Evolutionary conservation across 2,113 vertebrate genomes (phyloP), one percentile per base, ranked within the genome.

Genomic region (Chaenogobius annularis): DNA sequence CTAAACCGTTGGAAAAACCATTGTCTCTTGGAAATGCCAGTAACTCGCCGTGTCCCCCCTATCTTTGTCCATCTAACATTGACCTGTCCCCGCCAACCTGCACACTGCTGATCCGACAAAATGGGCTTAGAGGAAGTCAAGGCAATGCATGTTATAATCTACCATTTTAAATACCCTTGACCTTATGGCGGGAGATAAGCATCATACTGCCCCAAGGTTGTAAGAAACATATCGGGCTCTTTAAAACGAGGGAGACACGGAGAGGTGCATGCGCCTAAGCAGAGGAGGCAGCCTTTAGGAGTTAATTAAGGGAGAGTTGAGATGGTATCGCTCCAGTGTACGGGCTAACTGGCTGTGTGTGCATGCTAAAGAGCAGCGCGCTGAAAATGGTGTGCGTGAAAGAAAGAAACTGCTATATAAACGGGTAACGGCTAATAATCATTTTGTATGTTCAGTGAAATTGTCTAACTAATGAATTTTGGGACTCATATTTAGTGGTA

Each of bases 201-300:
- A 91, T 92, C 89, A 64, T 75, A 75, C 77, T 73, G 80, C 85
- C 58, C 87, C 81, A 91, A 90, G 89, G 88, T 87, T 89, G 89
- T 82, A 74, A 83, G 90, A 73, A 85, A 91, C 20, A 81, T 85
- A 85, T 62, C 78, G 50, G 55, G 55, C 22, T 58, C 26, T 85
- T 82, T 87, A 85, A 82, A 74, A n/a, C 81, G 80, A 70, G 73
- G 56, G 72, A 67, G 79, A 76, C 58, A 77, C 70, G 74, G 84
- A 78, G 78, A 85, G 82, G 75, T 77, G 58, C 52, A 7, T 37
- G 48, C 62, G 84, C 78, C 84, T 85, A 92, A 89, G 87, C 59
- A 83, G 69, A 65, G 74, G 72, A 73, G 74, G 72, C 76, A 56
- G 81, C 81, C 77, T 85, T 86, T 65, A 78, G 78, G 80, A 88